phyloP scores from a whole-genome alignment of 2,888 invertebrate genomes.

The Cantharis nigra region DNA sequence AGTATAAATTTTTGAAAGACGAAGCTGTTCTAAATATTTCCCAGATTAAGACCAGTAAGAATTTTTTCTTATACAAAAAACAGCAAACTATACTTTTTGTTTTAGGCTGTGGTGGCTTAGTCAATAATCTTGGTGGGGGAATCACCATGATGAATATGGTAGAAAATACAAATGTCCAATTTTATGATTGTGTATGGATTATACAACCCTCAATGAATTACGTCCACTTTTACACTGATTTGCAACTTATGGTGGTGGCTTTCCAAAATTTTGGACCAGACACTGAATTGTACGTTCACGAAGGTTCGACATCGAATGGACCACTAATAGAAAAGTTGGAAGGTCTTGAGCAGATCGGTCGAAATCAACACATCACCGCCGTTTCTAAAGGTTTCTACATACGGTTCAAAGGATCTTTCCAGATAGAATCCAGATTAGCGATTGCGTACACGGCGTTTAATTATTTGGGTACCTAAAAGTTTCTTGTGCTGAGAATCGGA shows the following conservation, averaged over 20 bases:
- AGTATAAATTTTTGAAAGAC: slow-evolving; percentile 57
- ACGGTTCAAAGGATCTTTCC: slow-evolving; percentile 67
- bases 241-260: slow-evolving; percentile 61
- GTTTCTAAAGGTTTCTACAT: slow-evolving; percentile 71
- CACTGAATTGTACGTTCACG: slow-evolving; percentile 66
- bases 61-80: background rate
- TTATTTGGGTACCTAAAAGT: slow-evolving; percentile 62
- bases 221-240: slow-evolving; percentile 68
- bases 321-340: slow-evolving; percentile 63
- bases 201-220: slow-evolving; percentile 68
- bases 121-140: slow-evolving; percentile 70
- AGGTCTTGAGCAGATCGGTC: slow-evolving; percentile 54
- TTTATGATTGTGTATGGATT: slow-evolving; percentile 74
- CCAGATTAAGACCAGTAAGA: background rate
- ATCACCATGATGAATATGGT: slow-evolving; percentile 80
- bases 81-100: slow-evolving; percentile 22
- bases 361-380: slow-evolving; percentile 65
- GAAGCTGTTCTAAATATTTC: slow-evolving; percentile 28
- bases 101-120: slow-evolving; percentile 71
- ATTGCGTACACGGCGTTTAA: slow-evolving; percentile 74
- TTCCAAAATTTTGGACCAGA: slow-evolving; percentile 54
- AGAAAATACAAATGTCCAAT: slow-evolving; percentile 58
- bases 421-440: slow-evolving; percentile 65
- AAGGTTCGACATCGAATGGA: slow-evolving; percentile 70
- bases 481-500: background rate